A percentile compares a stretch with the other conserved stretches of the same genome.
Conservation (phyloP, 2,797 vertebrate genomes). For the Peromyscus aztecus region DNA sequence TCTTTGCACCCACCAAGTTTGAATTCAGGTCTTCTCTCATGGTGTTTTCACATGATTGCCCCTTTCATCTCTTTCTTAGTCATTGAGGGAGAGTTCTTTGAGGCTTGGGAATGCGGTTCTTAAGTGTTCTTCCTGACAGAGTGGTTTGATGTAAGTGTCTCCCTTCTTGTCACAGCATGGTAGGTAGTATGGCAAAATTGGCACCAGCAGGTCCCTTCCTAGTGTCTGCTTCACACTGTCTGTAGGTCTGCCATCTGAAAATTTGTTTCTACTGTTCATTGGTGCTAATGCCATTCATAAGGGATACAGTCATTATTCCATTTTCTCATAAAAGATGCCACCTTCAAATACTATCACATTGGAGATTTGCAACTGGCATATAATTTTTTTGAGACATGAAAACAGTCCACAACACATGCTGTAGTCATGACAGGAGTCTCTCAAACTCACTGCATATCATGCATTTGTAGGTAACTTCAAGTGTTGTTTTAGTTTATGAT, state of each 20-base stretch:
- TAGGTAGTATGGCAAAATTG: too few relatives aligned
- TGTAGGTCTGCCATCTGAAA: background rate
- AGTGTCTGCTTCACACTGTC: background rate
- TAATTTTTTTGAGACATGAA: background rate
- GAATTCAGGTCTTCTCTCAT: background rate
- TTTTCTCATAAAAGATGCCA: background rate
- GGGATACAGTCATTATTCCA: background rate
- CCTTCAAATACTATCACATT: background rate
- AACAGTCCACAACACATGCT: background rate
- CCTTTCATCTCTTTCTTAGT: background rate
- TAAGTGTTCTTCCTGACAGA: background rate
- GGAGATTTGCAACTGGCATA: background rate
- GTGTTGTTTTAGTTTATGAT: background rate
- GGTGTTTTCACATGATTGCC: background rate
- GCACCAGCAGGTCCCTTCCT: background rate
- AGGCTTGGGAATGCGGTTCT: background rate
- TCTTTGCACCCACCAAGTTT: background rate
- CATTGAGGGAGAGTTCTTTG: background rate
- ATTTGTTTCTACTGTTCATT: background rate
- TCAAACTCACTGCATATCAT: background rate
- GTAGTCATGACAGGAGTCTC: background rate
- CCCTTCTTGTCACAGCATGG: background rate
- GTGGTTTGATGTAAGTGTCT: background rate
- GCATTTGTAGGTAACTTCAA: background rate
- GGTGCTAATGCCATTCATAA: background rate